Evolutionary conservation across 2,888 invertebrate genomes (phyloP).

Genomic region (Cheilosia vernalis): DNA sequence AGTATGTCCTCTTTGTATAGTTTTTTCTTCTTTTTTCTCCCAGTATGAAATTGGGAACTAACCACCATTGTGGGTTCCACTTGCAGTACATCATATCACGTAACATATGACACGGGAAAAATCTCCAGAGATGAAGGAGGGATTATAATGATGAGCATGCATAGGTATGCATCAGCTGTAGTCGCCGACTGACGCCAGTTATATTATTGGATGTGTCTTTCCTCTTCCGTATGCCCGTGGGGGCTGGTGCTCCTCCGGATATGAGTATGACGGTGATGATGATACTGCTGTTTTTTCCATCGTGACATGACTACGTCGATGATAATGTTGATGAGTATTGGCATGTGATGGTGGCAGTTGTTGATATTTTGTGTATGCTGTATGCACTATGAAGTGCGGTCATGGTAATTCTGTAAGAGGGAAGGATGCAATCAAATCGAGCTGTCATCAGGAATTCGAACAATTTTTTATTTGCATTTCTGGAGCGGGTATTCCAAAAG

Average conservation of each 20-base stretch:
- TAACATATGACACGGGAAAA: slow-evolving; percentile 48
- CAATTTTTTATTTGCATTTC: background rate
- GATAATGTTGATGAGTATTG: slow-evolving; percentile 39
- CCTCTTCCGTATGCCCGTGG: slow-evolving; percentile 11
- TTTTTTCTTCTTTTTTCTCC: background rate
- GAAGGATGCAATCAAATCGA: slow-evolving; percentile 5
- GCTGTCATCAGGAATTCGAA: slow-evolving; percentile 25
- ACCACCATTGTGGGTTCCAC: slow-evolving; percentile 32
- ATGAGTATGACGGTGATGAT: slow-evolving; percentile 33
- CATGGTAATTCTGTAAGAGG: slow-evolving; percentile 33
- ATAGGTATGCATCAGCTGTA: slow-evolving; percentile 41
- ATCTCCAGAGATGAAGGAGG: slow-evolving; percentile 28
- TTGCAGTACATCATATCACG: slow-evolving; percentile 37
- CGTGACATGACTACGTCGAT: slow-evolving; percentile 16
- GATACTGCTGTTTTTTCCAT: slow-evolving; percentile 10
- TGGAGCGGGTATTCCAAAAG: too few species aligned
- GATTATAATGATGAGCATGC: slow-evolving; percentile 14
- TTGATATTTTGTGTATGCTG: slow-evolving; percentile 53
- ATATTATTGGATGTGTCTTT: slow-evolving; percentile 38
- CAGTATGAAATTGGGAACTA: slow-evolving; percentile 43
- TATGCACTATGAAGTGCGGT: slow-evolving; percentile 47
- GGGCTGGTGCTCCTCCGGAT: slow-evolving; percentile 14
- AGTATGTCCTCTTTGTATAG: background rate
- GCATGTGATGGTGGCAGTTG: slow-evolving; percentile 42
- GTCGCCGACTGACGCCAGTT: slow-evolving; percentile 51